phyloP scores from a whole-genome alignment of 2,113 vertebrate species.

The Crypturellus undulatus region DNA sequence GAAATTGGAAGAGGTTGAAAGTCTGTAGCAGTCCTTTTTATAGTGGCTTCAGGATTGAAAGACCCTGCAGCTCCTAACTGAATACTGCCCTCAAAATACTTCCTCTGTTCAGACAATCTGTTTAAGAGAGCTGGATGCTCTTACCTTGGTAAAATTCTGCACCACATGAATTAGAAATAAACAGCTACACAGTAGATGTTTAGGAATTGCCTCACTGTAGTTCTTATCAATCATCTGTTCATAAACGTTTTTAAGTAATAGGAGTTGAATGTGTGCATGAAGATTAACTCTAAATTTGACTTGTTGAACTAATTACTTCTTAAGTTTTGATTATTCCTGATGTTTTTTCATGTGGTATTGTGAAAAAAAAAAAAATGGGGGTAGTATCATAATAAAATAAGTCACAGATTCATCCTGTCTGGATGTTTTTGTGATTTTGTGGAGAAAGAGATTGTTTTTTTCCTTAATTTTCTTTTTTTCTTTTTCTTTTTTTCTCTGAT shows the following conservation, averaged over 20 bases:
- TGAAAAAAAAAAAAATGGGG: neutral
- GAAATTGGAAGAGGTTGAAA: neutral
- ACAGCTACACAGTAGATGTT: neutral
- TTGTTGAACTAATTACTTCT: neutral
- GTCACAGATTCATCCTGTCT: neutral
- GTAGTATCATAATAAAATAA: neutral
- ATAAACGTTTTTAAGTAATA: neutral
- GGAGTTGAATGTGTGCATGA: neutral
- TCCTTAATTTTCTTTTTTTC: neutral
- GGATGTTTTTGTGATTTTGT: neutral
- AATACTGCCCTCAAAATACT: neutral
- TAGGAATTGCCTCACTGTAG: neutral
- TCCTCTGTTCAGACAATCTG: neutral
- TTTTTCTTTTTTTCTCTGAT: neutral
- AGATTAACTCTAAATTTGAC: neutral
- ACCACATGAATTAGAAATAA: neutral
- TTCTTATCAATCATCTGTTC: slow-evolving; percentile 1
- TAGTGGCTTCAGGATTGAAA: neutral
- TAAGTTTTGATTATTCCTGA: neutral
- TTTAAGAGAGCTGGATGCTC: neutral
- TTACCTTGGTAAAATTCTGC: neutral
- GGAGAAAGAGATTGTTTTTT: neutral
- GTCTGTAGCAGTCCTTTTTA: neutral
- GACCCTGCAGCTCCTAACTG: neutral
- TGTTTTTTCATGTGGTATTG: neutral